Conservation (phyloP, 2,888 invertebrate species). For the Halictus ligatus region DNA sequence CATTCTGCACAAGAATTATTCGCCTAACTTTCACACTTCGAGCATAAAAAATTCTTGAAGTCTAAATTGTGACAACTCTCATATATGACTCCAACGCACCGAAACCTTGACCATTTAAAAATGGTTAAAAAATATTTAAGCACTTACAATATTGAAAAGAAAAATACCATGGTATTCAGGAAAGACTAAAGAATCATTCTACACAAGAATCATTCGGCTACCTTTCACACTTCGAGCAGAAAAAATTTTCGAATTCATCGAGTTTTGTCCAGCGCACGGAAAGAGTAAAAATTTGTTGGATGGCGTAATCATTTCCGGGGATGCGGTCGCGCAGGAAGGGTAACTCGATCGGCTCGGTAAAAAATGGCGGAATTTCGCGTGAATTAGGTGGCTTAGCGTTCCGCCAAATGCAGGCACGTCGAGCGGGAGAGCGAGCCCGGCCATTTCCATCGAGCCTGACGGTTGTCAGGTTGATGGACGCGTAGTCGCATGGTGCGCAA, state of each 20-base stretch:
- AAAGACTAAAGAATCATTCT: background rate
- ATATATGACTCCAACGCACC: too few relatives aligned
- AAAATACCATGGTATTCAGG: background rate
- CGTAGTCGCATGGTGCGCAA: slow-evolving; percentile 47
- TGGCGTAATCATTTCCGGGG: slow-evolving; percentile 13
- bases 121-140: background rate
- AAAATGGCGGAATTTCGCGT: slow-evolving; percentile 37
- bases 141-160: background rate
- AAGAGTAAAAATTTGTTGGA: background rate
- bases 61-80: too few relatives aligned
- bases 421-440: slow-evolving; percentile 4
- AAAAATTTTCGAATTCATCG: slow-evolving; percentile 6
- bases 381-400: slow-evolving; percentile 48
- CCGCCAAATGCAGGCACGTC: slow-evolving; percentile 17
- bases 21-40: too few relatives aligned
- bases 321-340: slow-evolving; percentile 22
- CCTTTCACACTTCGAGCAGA: slow-evolving; percentile 2
- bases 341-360: slow-evolving; percentile 22
- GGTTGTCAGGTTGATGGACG: slow-evolving; percentile 57
- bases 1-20: too few relatives aligned
- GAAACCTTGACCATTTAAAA: too few relatives aligned
- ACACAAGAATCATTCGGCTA: background rate
- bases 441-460: slow-evolving; percentile 49
- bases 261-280: too few relatives aligned
- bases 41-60: too few relatives aligned